Evolutionary conservation across 2,113 vertebrate species (phyloP), one percentile per base, ranked within the genome.

Genomic region (Sitta europaea): DNA sequence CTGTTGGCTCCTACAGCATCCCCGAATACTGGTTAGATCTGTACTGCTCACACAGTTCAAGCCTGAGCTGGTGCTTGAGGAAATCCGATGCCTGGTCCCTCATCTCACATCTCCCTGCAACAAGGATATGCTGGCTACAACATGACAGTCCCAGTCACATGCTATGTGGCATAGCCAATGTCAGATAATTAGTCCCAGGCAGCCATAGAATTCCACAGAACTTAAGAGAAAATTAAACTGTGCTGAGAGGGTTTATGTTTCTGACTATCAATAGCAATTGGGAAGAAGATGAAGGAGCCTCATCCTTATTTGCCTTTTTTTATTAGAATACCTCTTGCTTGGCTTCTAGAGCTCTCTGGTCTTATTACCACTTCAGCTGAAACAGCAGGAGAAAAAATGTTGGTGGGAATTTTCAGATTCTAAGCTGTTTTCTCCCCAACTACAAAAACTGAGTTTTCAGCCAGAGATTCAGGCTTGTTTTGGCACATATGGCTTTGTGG

Each of bases 201-300:
- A 94, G 72, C 15, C 48, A 24, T 4, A 68, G 63, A 62, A 77
- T 74, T 75, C 38, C 5, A 1, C 9, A 31, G 67, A 90, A 94
- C 19, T 62, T 81, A 28, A 63, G 31, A 84, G 43, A 86, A 96
- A 87, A 92, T 59, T 80, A 76, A 81, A 74, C 7, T 53, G 1
- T 77, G 45, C 35, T 89, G 40, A 58, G 55, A 86, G 40, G n/a
- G 20, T 81, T 96, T 95, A 36, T 89, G 21, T 70, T 85, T 88
- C 66, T 79, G 58, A 55, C 66, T 87, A 35, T 75, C 29, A 27
- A 47, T 75, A 85, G 50, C 62, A 82, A 42, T 28, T 76, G 71
- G 90, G 74, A 83, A 92, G 48, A 82, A 79, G 77, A 91, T 89
- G 45, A 94, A 94, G 54, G 62, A 91, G 90, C 42, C 66, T 90